phyloP scores from a whole-genome alignment of 2,113 vertebrate species.

The Tursiops truncatus region DNA sequence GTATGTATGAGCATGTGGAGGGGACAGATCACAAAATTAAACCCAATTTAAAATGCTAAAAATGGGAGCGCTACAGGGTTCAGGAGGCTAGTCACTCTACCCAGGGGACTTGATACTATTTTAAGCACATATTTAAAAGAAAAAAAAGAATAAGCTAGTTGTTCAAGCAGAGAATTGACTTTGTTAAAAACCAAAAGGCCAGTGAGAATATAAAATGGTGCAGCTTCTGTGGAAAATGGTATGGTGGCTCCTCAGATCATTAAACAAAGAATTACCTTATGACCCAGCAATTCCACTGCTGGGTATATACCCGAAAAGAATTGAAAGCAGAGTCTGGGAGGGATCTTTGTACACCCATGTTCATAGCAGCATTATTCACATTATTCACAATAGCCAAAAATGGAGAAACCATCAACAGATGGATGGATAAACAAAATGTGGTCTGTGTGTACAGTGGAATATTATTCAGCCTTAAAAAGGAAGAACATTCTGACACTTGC shows the following conservation, averaged over 20 bases:
- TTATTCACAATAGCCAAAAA: neutral
- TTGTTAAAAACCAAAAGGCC: neutral
- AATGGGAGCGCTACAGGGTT: neutral
- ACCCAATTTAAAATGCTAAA: neutral
- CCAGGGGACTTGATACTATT: neutral
- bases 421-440: neutral
- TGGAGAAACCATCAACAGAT: neutral
- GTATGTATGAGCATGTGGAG: neutral
- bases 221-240: rapidly evolving
- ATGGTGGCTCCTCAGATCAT: neutral
- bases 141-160: neutral
- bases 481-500: neutral
- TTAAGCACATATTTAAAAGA: neutral
- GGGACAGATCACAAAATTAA: constrained; percentile 24
- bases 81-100: neutral
- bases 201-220: neutral
- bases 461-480: neutral
- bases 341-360: neutral
- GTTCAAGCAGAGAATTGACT: neutral
- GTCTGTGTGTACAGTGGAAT: neutral
- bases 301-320: neutral
- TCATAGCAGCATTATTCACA: neutral
- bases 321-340: neutral
- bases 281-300: neutral
- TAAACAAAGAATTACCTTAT: neutral